A percentile compares a stretch with the other conserved stretches of the same genome.
phyloP scores from a whole-genome alignment of 2,888 invertebrate species.

The Cheilosia vernalis region DNA sequence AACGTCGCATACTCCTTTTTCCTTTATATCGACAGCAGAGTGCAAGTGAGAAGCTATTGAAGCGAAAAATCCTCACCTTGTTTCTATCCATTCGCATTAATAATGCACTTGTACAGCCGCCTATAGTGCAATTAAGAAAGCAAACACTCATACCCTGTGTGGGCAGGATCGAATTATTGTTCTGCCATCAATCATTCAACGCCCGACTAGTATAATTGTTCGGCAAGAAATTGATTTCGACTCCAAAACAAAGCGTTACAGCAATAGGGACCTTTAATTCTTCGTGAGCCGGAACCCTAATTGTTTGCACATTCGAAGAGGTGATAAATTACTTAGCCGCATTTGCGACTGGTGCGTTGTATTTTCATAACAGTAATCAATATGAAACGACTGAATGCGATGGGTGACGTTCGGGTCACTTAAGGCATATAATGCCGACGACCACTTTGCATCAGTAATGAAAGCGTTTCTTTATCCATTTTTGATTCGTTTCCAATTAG shows the following conservation, averaged over 20 bases:
- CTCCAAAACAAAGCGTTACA: slow-evolving; percentile 6
- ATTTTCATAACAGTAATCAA: slow-evolving; percentile 28
- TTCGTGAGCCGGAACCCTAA: not conserved
- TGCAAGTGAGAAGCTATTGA: not conserved
- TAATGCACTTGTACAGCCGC: slow-evolving; percentile 5
- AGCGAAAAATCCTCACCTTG: slow-evolving; percentile 7
- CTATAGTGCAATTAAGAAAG: slow-evolving; percentile 1
- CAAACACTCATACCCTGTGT: slow-evolving; percentile 3
- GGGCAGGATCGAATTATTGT: slow-evolving; percentile 2
- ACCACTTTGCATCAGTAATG: slow-evolving; percentile 30
- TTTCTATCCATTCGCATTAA: slow-evolving; percentile 14
- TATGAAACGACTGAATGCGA: slow-evolving; percentile 2
- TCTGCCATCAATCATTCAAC: slow-evolving; percentile 22
- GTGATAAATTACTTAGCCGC: slow-evolving; percentile 18
- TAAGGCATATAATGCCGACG: not conserved
- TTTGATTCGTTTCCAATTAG: slow-evolving; percentile 19
- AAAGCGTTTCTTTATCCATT: slow-evolving; percentile 25
- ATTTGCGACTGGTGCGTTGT: slow-evolving; percentile 5
- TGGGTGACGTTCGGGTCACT: not conserved
- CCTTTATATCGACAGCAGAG: not conserved
- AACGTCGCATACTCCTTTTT: not conserved
- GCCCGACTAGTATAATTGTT: slow-evolving; percentile 13
- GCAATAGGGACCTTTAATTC: not conserved
- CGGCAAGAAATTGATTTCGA: slow-evolving; percentile 1
- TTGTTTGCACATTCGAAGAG: slow-evolving; percentile 30